phyloP scores from a whole-genome alignment of 1,140 invertebrate genomes.

The Triops longicaudatus region DNA sequence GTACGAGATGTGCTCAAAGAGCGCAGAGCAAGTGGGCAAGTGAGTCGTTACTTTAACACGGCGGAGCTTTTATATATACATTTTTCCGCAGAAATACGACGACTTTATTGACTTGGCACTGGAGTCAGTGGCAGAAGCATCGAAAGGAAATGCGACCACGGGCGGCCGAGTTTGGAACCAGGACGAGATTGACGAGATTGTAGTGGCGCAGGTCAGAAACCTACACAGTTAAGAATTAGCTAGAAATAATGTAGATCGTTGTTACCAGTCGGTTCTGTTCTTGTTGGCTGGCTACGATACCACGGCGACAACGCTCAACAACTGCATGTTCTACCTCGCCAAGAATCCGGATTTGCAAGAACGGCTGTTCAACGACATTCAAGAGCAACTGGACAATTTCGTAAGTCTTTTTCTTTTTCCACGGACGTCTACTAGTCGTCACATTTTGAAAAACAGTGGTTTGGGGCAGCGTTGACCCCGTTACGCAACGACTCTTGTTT shows the following conservation, averaged over 20 bases:
- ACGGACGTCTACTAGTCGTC: too few species aligned
- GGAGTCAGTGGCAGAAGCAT: background rate
- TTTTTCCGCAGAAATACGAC: conserved; percentile 24
- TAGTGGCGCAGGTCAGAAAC: conserved; percentile 17
- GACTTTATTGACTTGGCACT: conserved; percentile 23
- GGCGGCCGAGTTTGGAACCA: conserved; percentile 17
- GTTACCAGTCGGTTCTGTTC: conserved; percentile 54
- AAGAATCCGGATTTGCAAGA: conserved; percentile 51
- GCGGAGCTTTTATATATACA: background rate
- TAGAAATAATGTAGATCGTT: background rate
- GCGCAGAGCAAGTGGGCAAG: background rate
- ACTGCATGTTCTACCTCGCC: conserved; percentile 56
- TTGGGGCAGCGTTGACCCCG: too few species aligned
- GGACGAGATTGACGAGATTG: conserved; percentile 23
- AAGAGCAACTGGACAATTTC: conserved; percentile 24
- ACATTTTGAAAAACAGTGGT: too few species aligned
- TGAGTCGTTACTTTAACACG: background rate
- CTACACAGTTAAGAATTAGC: background rate
- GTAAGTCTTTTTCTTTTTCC: conserved; percentile 16
- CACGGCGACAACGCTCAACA: conserved; percentile 57
- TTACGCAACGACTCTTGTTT: too few species aligned
- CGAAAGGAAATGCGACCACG: background rate
- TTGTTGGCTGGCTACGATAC: conserved; percentile 69
- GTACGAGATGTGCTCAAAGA: conserved; percentile 3
- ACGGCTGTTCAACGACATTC: conserved; percentile 38